phyloP scores from a whole-genome alignment of 2,113 vertebrate species.

The Oreochromis niloticus region DNA sequence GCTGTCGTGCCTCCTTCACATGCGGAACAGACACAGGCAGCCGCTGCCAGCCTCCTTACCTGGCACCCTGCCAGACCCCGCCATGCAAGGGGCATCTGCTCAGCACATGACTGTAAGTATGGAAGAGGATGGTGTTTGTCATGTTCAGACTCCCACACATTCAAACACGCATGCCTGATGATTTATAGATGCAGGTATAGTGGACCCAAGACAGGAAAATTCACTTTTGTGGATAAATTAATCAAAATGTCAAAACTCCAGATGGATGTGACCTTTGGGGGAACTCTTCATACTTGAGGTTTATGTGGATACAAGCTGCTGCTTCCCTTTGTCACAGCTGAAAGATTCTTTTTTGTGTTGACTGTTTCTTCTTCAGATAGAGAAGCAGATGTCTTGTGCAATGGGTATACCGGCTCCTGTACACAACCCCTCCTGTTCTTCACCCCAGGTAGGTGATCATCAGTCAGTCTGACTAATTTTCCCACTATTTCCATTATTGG shows the following conservation, averaged over 20 bases:
- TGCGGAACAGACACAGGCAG: slow-evolving; percentile 90
- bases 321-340: neutral
- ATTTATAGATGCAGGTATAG: slow-evolving; percentile 29
- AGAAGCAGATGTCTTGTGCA: slow-evolving; percentile 90
- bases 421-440: slow-evolving; percentile 83
- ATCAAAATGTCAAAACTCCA: slow-evolving; percentile 24
- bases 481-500: neutral
- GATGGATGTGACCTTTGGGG: slow-evolving; percentile 32
- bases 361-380: slow-evolving; percentile 74
- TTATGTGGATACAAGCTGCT: neutral
- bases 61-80: slow-evolving; percentile 89
- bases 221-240: slow-evolving; percentile 50
- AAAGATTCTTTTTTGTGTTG: slow-evolving; percentile 30
- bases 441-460: slow-evolving; percentile 80
- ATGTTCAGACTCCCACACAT: neutral
- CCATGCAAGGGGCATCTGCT: slow-evolving; percentile 90
- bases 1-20: slow-evolving; percentile 88
- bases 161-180: neutral
- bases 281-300: neutral
- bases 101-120: slow-evolving; percentile 88
- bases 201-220: slow-evolving; percentile 30
- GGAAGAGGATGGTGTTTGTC: neutral
- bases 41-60: slow-evolving; percentile 93
- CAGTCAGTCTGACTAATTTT: neutral
- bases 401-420: slow-evolving; percentile 86